These are phyloP conservation scores for Hirudo medicinalis DNA, from an alignment of 1,140 invertebrate species.

Conservation along the genomic window DNA sequence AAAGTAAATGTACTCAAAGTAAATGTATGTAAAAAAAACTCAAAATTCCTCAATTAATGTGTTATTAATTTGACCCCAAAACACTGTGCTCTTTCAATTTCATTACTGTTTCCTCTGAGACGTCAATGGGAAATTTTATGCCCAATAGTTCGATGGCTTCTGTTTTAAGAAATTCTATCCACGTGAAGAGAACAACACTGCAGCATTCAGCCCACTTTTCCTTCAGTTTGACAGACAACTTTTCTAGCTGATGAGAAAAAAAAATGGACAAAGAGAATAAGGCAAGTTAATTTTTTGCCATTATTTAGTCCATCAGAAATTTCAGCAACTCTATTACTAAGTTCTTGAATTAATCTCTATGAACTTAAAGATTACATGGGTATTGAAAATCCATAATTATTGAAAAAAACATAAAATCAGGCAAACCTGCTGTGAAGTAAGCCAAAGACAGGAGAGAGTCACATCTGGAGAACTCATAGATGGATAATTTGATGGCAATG, in stretches of 20 bases:
- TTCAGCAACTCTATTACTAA: too few species aligned
- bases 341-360: too few species aligned
- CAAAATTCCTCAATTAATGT: not conserved
- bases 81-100: not conserved
- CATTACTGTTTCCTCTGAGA: conserved; percentile 1
- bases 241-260: too few species aligned
- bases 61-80: not conserved
- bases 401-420: too few species aligned
- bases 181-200: conserved; percentile 12
- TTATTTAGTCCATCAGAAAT: too few species aligned
- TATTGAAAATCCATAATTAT: too few species aligned
- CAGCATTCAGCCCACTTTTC: not conserved
- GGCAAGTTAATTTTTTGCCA: too few species aligned
- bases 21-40: too few species aligned
- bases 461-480: not conserved
- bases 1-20: not conserved
- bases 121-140: conserved; percentile 5
- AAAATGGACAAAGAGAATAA: too few species aligned
- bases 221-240: too few species aligned
- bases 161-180: conserved; percentile 13
- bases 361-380: too few species aligned
- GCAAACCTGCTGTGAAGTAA: conserved; percentile 2
- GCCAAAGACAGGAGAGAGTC: conserved; percentile 1
- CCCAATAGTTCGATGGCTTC: conserved; percentile 6
- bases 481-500: not conserved